phyloP scores from a whole-genome alignment of 2,888 invertebrate genomes.

The Urechis unicinctus region DNA sequence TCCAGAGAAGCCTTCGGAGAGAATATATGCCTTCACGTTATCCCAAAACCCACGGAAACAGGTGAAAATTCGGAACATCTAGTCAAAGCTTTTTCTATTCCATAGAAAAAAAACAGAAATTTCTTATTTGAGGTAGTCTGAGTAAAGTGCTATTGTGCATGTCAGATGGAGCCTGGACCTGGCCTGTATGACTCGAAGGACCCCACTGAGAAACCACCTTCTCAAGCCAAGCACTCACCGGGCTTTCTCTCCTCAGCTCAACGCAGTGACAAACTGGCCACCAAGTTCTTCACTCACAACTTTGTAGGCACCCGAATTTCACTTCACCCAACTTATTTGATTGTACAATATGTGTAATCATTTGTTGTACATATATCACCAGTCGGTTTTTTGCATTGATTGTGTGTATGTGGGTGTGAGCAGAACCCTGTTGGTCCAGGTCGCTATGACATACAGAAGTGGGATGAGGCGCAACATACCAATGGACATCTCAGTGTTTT shows the following conservation, averaged over 20 bases:
- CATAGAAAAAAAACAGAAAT: background rate
- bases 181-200: constrained; percentile 37
- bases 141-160: background rate
- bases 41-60: constrained; percentile 34
- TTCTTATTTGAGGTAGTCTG: background rate
- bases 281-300: constrained; percentile 46
- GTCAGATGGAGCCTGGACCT: constrained; percentile 38
- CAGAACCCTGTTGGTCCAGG: constrained; percentile 50
- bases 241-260: constrained; percentile 43
- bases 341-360: too few species aligned
- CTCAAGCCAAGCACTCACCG: constrained; percentile 28
- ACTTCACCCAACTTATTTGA: too few species aligned
- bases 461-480: constrained; percentile 39
- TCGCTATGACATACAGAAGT: constrained; percentile 46
- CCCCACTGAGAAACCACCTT: constrained; percentile 6
- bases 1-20: constrained; percentile 32
- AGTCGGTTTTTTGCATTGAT: too few species aligned
- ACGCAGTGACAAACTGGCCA: constrained; percentile 41
- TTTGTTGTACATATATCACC: too few species aligned
- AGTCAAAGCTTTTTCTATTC: background rate
- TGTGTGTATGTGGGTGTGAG: too few species aligned
- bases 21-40: constrained; percentile 37
- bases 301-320: constrained; percentile 41
- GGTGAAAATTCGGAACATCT: constrained; percentile 19
- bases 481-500: constrained; percentile 46